Evolutionary conservation across 2,888 invertebrate genomes (phyloP), one percentile per base, ranked within the genome.

Genomic region (Caenorhabditis sulstoni): DNA sequence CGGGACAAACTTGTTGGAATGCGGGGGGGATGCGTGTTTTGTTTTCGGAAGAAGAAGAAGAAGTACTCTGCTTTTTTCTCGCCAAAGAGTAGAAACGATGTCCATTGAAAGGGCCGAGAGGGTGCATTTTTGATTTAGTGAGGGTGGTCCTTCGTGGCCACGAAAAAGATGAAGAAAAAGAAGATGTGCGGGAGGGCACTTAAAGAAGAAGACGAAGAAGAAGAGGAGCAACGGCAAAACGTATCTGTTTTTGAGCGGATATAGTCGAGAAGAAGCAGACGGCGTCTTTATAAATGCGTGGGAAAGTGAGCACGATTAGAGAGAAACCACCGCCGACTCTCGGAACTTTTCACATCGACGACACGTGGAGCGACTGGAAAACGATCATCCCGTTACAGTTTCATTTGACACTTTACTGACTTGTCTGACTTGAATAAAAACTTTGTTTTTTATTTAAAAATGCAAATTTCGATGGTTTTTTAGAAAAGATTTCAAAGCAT

Each of bases 101-200:
- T 61, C 52, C 59, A 61, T 68, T 68, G 53, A 45, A 37, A n/a
- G n/a, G n/a, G n/a, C n/a, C n/a, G n/a, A 3, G 58, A 45, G 61
- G 62, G 70, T 62, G 73, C 64, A 65, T 64, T 65, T 62, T 64
- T 64, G 68, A 58, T 68, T 58, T 62, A 58, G 70, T 68, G 58
- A 41, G 44, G 47, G 59, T 50, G 59, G 67, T 49, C 58, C 29
- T 29, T 7, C 29, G 3, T 29, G 4, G 4, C 29, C 29, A 57
- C 18, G 41, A 62, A 37, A 11, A 20, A 14, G 45, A 47, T 39
- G 67, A 29, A 39, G 58, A 59, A 50, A 50, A 50, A 62, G 47
- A 57, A 64, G 44, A n/a, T 35, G 49, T 16, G 49, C 50, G 22
- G 39, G 37, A 58, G 45, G 52, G 18, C 35, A 52, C 35, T 35